phyloP scores from a whole-genome alignment of 1,140 invertebrate species.

The Cyclina sinensis region DNA sequence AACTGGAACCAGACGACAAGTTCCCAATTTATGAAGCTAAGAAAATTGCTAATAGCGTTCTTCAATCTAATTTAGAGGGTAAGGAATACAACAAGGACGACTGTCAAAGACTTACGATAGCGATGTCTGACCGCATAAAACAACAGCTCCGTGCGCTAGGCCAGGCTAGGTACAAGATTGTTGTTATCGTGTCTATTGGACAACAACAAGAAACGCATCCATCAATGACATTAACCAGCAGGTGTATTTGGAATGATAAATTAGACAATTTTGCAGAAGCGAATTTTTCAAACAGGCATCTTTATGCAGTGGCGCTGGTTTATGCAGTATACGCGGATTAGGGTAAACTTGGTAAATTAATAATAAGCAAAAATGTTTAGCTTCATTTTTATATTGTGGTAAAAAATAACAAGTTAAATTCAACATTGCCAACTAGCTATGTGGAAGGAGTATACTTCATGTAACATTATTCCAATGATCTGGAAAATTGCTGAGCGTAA shows the following conservation, averaged over 20 bases:
- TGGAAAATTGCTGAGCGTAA: too few relatives aligned
- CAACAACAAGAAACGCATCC: constrained; percentile 72
- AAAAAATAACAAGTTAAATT: too few relatives aligned
- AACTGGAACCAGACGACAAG: constrained; percentile 72
- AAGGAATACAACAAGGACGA: constrained; percentile 70
- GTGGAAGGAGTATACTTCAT: too few relatives aligned
- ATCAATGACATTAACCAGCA: constrained; percentile 74
- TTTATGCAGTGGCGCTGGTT: constrained; percentile 80
- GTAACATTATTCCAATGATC: too few relatives aligned
- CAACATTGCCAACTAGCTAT: too few relatives aligned
- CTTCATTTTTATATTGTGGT: too few relatives aligned
- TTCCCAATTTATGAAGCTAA: constrained; percentile 71
- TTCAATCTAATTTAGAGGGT: constrained; percentile 68
- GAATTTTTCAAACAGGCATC: constrained; percentile 69
- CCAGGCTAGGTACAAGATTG: constrained; percentile 79
- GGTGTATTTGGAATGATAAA: constrained; percentile 81
- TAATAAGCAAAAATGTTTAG: too few relatives aligned
- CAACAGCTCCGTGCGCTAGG: constrained; percentile 73
- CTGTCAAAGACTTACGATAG: constrained; percentile 59
- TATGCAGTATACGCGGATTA: constrained; percentile 81
- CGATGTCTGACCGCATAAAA: constrained; percentile 74
- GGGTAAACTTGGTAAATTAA: too few relatives aligned
- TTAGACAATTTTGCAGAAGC: constrained; percentile 80
- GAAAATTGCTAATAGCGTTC: constrained; percentile 73
- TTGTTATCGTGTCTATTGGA: constrained; percentile 78